phyloP scores from a whole-genome alignment of 2,113 vertebrate species.

The Craseonycteris thonglongyai region DNA sequence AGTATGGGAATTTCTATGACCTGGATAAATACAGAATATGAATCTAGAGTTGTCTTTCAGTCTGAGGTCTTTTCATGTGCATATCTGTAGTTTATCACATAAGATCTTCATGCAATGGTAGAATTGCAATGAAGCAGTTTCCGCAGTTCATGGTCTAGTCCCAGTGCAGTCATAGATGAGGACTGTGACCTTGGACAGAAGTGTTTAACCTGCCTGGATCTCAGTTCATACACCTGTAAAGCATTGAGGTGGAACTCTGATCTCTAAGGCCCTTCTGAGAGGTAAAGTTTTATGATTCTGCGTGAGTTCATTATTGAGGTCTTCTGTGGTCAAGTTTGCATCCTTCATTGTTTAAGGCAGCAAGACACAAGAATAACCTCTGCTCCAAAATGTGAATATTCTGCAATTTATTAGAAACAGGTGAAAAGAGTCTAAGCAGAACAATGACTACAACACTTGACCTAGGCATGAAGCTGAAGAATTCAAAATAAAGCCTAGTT shows the following conservation, averaged over 20 bases:
- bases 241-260: background rate
- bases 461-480: conserved; percentile 29
- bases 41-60: background rate
- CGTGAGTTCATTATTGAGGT: conserved; percentile 39
- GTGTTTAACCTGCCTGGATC: background rate
- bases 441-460: background rate
- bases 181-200: background rate
- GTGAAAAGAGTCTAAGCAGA: conserved; percentile 32
- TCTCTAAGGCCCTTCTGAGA: background rate
- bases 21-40: background rate
- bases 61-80: background rate
- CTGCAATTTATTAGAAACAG: conserved; percentile 27
- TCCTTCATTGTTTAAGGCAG: conserved; percentile 26
- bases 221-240: conserved; percentile 9
- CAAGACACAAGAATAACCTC: conserved; percentile 40
- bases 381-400: conserved; percentile 57
- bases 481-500: conserved; percentile 25
- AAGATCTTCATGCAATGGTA: background rate
- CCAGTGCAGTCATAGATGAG: background rate
- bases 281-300: conserved; percentile 22
- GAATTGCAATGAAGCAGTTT: background rate
- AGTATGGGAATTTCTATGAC: background rate
- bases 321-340: conserved; percentile 30
- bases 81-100: background rate
- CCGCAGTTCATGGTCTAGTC: background rate